Evolutionary conservation across 2,888 invertebrate genomes (phyloP).

Genomic region (Troides oblongomaculatus): DNA sequence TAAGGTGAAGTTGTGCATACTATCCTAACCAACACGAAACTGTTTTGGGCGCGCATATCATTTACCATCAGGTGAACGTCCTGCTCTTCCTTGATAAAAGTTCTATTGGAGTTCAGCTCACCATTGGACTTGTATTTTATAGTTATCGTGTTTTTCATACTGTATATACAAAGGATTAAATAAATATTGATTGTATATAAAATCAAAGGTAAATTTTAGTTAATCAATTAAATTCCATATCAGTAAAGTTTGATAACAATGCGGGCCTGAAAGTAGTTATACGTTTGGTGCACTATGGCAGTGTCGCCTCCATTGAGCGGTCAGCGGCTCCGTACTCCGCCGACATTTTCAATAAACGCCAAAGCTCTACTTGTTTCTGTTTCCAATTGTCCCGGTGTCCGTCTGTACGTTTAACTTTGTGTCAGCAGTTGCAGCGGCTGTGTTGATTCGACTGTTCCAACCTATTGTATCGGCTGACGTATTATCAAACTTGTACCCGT

Average conservation of each 20-base stretch:
- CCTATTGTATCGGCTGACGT: background rate
- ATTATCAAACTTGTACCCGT: background rate
- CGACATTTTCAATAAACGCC: conserved; percentile 39
- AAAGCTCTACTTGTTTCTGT: conserved; percentile 34
- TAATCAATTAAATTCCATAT: background rate
- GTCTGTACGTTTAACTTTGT: conserved; percentile 20
- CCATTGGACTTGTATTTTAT: too few relatives aligned
- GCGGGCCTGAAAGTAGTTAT: background rate
- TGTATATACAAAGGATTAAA: too few relatives aligned
- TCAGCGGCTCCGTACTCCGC: conserved; percentile 8
- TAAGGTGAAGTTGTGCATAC: too few relatives aligned
- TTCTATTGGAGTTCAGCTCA: too few relatives aligned
- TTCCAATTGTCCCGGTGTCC: conserved; percentile 26
- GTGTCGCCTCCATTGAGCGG: background rate
- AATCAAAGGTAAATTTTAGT: background rate
- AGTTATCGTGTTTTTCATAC: too few relatives aligned
- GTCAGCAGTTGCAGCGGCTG: background rate
- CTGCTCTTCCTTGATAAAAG: too few relatives aligned
- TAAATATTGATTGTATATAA: too few relatives aligned
- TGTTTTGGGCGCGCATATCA: too few relatives aligned
- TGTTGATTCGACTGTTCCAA: background rate
- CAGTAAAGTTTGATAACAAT: background rate
- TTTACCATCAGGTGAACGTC: too few relatives aligned
- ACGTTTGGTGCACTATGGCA: background rate
- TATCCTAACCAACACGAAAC: too few relatives aligned